These are phyloP conservation scores for Clitarchus hookeri DNA, from an alignment of 2,888 invertebrate species.

Conservation along the genomic window DNA sequence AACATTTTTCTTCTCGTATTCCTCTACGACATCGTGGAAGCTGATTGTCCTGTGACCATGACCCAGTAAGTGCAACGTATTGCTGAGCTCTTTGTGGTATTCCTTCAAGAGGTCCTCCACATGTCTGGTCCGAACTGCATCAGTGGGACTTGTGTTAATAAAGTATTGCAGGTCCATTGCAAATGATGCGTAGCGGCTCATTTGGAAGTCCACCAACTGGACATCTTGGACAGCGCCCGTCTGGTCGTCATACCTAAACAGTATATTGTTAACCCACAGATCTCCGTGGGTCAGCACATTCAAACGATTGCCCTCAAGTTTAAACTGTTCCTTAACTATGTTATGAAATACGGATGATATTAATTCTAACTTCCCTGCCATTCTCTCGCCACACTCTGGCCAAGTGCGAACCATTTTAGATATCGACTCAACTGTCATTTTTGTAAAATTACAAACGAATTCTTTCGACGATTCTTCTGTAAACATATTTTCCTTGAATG, in stretches of 20 bases:
- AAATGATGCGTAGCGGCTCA: constrained; percentile 35
- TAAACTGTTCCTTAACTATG: constrained; percentile 19
- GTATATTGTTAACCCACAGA: constrained; percentile 42
- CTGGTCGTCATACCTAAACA: constrained; percentile 34
- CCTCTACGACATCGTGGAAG: constrained; percentile 44
- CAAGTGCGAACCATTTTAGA: constrained; percentile 29
- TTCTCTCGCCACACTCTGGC: constrained; percentile 30
- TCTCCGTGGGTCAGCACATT: constrained; percentile 42
- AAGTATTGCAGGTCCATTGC: constrained; percentile 40
- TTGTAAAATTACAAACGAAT: neutral
- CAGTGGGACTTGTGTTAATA: constrained; percentile 34
- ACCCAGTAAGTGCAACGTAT: constrained; percentile 22
- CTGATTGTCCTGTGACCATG: constrained; percentile 29
- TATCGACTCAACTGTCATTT: neutral
- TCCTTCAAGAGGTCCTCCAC: constrained; percentile 33
- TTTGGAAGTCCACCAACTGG: constrained; percentile 41
- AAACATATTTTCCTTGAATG: constrained; percentile 28
- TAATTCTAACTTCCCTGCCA: constrained; percentile 24
- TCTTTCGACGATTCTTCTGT: constrained; percentile 1
- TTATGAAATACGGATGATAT: neutral
- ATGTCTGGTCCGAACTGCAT: constrained; percentile 22
- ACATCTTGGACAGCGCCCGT: constrained; percentile 32
- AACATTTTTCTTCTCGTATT: constrained; percentile 43
- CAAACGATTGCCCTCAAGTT: constrained; percentile 22
- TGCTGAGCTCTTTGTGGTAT: constrained; percentile 35